A percentile compares a stretch with the other conserved stretches of the same genome.
Evolutionary conservation across 2,113 vertebrate genomes (phyloP).

Genomic region (Nannobrachium achirus): DNA sequence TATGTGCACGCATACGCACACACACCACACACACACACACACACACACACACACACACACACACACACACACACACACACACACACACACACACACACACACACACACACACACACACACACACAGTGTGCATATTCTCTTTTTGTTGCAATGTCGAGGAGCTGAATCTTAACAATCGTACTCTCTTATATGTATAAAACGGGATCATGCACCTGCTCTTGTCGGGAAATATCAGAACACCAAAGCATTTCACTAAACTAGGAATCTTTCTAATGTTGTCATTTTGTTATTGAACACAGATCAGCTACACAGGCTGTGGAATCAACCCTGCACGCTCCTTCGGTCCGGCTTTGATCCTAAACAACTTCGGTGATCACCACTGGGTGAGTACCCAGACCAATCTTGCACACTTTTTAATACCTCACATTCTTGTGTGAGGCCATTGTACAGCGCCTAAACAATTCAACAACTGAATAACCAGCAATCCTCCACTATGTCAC

Average conservation of each 20-base stretch:
- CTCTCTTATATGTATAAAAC: too few relatives aligned
- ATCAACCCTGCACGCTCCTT: constrained; percentile 98
- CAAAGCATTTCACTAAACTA: constrained; percentile 15
- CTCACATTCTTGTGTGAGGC: constrained; percentile 26
- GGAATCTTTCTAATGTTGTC: background rate
- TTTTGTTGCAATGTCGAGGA: too few relatives aligned
- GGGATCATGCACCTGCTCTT: too few relatives aligned
- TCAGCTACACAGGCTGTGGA: constrained; percentile 96
- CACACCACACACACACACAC: too few relatives aligned
- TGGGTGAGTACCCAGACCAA: constrained; percentile 84
- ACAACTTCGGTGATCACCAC: constrained; percentile 85
- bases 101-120: too few relatives aligned
- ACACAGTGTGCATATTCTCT: too few relatives aligned
- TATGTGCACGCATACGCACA: too few relatives aligned
- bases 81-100: too few relatives aligned
- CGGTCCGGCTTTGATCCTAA: constrained; percentile 87
- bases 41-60: too few relatives aligned
- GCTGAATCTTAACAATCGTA: too few relatives aligned
- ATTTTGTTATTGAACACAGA: constrained; percentile 76
- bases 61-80: too few relatives aligned
- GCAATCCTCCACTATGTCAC: background rate
- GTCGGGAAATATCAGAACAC: background rate
- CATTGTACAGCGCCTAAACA: constrained; percentile 29
- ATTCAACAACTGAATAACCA: constrained; percentile 24
- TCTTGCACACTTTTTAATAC: constrained; percentile 7